Base-by-base conservation (phyloP, 1,140 invertebrate species). In the Drosophila parabipectinata region DNA sequence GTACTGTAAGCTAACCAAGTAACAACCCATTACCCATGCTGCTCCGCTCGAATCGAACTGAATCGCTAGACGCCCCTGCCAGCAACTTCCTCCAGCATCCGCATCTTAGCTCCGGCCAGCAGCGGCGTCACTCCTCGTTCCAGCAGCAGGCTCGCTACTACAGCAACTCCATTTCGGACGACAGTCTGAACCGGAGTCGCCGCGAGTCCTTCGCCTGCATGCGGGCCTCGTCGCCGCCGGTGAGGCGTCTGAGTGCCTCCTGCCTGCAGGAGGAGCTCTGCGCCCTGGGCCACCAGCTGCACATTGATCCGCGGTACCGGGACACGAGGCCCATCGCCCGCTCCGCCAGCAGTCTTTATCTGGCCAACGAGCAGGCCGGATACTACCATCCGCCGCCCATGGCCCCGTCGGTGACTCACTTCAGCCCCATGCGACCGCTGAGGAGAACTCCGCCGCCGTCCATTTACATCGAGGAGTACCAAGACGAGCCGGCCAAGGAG, bases 391-490 rank as follows among this genome's bases (percentile, higher is more conserved):
- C 78, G 4, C 58, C 69, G 0, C 32, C 60, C 1, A 52, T 60
- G 12, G 57, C 61, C 34, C 66, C 61, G 3, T 63, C 53, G n/a
- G 56, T 59, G 1, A 50, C 41, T 1, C 57, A 90, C 48, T 85
- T 85, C n/a, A 91, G 83, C 72, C 78, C 90, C 9, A 52, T 90
- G 69, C 61, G 83, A 47, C 76, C 72, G n/a, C 26, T 90, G 48
- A 59, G 79, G 5, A 66, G 72, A 54, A 90, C 89, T 4, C 81
- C 90, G 26, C 90, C 90, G 24, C 91, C 91, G 2, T 92, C 91
- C 0, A 92, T 92, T 34, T 92, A 83, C 15, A 92, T 92, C 6
- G 91, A 92, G 56, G 90, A 92, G 55, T 92, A 92, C 62, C 79
- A 68, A 44, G 91, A 92, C 52, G 84, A 85, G 12, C 76, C 90